A percentile compares a stretch with the other conserved stretches of the same genome.
Evolutionary conservation across 1,140 invertebrate genomes (phyloP).

Genomic region (Mactra quadrangularis): DNA sequence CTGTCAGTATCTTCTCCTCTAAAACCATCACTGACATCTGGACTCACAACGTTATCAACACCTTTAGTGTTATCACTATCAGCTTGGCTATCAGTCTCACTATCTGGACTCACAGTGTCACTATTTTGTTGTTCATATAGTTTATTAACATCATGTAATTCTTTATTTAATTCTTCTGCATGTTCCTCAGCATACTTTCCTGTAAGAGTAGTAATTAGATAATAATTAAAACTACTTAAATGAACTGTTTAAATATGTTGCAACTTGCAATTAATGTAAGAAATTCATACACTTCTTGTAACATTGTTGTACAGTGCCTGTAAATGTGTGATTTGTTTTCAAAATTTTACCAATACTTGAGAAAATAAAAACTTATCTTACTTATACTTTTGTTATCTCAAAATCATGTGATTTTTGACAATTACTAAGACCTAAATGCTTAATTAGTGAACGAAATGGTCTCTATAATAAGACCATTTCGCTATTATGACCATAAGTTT

Average conservation of each 20-base stretch:
- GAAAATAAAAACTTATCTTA: neutral
- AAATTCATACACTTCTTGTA: neutral
- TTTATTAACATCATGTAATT: constrained; percentile 5
- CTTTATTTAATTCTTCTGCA: constrained; percentile 22
- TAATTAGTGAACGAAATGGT: no score
- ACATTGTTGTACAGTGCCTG: neutral
- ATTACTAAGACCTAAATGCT: no score
- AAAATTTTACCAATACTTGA: no score
- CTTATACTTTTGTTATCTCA: neutral
- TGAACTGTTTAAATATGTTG: neutral
- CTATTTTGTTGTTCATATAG: neutral
- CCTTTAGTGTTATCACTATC: no score
- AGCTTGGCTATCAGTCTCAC: neutral
- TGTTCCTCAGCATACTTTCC: constrained; percentile 42
- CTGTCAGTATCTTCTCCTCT: no score
- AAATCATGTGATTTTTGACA: no score
- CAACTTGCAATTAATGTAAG: neutral
- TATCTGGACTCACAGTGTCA: neutral
- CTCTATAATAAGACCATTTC: no score
- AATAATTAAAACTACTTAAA: neutral
- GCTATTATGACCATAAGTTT: no score
- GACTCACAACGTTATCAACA: no score
- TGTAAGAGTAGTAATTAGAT: neutral
- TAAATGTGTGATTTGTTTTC: neutral
- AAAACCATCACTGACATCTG: no score